These are phyloP conservation scores for Cariama cristata DNA, from an alignment of 2,113 vertebrate species.

Conservation along the genomic window DNA sequence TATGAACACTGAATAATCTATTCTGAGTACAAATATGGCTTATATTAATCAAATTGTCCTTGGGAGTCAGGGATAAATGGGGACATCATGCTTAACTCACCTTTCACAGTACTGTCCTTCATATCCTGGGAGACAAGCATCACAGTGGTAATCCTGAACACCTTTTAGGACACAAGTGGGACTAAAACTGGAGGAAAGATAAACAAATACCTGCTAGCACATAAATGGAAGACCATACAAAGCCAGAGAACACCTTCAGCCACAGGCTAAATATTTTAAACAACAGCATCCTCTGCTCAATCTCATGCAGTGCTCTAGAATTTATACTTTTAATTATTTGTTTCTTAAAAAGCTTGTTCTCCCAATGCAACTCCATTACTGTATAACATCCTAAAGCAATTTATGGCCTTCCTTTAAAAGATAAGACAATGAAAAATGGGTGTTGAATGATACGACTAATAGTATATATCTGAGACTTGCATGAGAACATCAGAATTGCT, in stretches of 20 bases:
- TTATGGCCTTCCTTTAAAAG: background rate
- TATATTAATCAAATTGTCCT: background rate
- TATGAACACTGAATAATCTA: background rate
- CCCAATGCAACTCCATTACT: background rate
- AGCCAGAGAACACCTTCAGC: background rate
- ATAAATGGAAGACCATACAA: background rate
- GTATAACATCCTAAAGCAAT: background rate
- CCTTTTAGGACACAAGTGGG: conserved; percentile 86
- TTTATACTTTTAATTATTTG: background rate
- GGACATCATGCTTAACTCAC: conserved; percentile 49
- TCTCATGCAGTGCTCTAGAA: background rate
- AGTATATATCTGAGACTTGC: background rate
- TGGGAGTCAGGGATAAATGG: background rate
- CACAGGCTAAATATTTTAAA: background rate
- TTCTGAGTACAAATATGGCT: rapidly evolving
- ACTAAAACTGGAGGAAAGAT: conserved; percentile 86
- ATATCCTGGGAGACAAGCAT: conserved; percentile 86
- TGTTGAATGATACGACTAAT: background rate
- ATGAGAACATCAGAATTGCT: background rate
- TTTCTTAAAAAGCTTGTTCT: background rate
- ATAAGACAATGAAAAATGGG: background rate
- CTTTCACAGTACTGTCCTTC: conserved; percentile 93
- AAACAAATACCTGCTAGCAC: background rate
- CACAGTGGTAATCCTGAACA: conserved; percentile 81
- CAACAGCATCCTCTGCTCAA: background rate